A percentile compares a stretch with the other conserved stretches of the same genome.
Evolutionary conservation across 1,140 invertebrate species (phyloP).

Genomic region (Chrysoperla carnea): DNA sequence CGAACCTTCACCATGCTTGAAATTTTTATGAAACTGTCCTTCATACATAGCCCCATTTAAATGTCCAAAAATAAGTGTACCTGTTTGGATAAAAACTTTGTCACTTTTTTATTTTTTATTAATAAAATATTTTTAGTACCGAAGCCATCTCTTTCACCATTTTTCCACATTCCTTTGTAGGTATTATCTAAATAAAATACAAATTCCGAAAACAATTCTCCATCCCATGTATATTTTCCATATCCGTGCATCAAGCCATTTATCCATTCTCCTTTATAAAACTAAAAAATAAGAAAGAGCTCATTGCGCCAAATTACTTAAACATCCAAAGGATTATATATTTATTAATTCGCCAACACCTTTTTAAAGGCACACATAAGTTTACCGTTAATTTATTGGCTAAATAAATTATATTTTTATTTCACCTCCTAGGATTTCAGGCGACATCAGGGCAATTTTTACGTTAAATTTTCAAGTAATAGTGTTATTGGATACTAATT

Average conservation of each 20-base stretch:
- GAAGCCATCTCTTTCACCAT: slow-evolving; percentile 28
- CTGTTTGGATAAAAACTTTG: slow-evolving; percentile 5
- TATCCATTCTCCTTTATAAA: slow-evolving; percentile 33
- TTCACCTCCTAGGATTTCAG: too few species aligned
- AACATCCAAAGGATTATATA: too few species aligned
- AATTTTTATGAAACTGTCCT: slow-evolving; percentile 31
- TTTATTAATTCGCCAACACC: too few species aligned
- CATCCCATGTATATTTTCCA: slow-evolving; percentile 33
- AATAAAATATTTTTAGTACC: slow-evolving; percentile 16
- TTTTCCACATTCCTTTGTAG: slow-evolving; percentile 31
- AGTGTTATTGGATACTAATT: too few species aligned
- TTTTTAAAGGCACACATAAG: too few species aligned
- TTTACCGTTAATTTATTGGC: too few species aligned
- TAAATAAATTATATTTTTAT: too few species aligned
- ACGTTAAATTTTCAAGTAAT: too few species aligned
- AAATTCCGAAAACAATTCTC: slow-evolving; percentile 27
- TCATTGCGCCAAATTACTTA: too few species aligned
- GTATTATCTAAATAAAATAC: slow-evolving; percentile 25
- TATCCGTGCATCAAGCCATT: slow-evolving; percentile 31
- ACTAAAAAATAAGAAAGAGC: slow-evolving; percentile 13
- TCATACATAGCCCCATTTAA: slow-evolving; percentile 29
- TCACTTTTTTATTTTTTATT: too few species aligned
- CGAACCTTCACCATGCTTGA: slow-evolving; percentile 32
- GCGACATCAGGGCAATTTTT: too few species aligned
- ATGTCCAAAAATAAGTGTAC: slow-evolving; percentile 26